Evolutionary conservation across 2,797 vertebrate species (phyloP).

Genomic region (Aratinga solstitialis): DNA sequence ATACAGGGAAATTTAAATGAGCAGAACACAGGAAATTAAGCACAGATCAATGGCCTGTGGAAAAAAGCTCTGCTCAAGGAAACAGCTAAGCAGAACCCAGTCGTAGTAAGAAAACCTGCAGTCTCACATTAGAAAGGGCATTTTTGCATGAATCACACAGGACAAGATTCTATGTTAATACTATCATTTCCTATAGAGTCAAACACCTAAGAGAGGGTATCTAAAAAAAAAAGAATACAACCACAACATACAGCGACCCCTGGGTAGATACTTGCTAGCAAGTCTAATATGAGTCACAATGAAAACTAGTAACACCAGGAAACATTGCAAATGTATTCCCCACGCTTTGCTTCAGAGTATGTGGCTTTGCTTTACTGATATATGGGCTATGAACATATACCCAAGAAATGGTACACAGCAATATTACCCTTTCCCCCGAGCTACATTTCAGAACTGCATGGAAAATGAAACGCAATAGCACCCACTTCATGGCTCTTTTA

Average conservation of each 20-base stretch:
- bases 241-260: not conserved
- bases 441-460: not conserved
- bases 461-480: not conserved
- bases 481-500: fast-evolving
- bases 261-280: not conserved
- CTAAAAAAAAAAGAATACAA: not conserved
- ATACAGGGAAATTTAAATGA: not conserved
- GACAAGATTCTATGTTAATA: not conserved
- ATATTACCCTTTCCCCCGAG: not conserved
- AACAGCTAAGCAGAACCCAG: not conserved
- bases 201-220: not conserved
- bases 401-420: not conserved
- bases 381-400: not conserved
- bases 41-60: not conserved
- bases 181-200: not conserved
- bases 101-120: not conserved
- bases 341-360: not conserved
- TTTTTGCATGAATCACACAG: not conserved
- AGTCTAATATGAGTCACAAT: not conserved
- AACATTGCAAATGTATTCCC: not conserved
- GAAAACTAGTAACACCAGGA: not conserved
- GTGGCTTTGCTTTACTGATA: not conserved
- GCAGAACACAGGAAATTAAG: not conserved
- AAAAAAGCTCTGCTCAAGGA: not conserved
- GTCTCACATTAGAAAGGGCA: not conserved